These are phyloP conservation scores for Pluvialis apricaria DNA, from an alignment of 2,113 vertebrate species.

Conservation along the genomic window DNA sequence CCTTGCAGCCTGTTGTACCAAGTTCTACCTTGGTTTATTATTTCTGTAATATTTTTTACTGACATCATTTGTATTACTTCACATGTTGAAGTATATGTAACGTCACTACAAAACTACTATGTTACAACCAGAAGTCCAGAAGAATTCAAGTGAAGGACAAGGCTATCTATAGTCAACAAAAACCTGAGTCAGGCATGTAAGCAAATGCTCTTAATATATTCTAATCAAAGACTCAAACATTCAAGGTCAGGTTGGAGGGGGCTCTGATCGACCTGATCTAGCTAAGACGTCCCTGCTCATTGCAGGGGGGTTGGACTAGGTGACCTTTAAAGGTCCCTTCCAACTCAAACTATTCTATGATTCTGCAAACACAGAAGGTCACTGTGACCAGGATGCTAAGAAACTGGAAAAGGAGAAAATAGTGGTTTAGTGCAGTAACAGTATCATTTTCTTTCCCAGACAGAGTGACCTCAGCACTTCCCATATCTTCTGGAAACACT, in stretches of 20 bases:
- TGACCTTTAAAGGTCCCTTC: neutral
- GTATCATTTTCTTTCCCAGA: neutral
- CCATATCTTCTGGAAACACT: neutral
- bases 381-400: neutral
- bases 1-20: neutral
- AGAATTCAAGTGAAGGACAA: neutral
- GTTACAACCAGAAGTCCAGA: neutral
- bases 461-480: neutral
- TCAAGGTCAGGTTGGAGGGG: neutral
- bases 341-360: neutral
- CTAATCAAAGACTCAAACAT: conserved; percentile 2
- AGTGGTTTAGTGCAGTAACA: neutral
- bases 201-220: neutral
- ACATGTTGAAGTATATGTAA: neutral
- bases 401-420: neutral
- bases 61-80: neutral
- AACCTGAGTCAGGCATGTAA: neutral
- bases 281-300: neutral
- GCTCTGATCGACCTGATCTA: neutral
- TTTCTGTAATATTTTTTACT: neutral
- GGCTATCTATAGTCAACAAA: conserved; percentile 3
- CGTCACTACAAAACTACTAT: neutral
- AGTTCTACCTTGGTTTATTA: neutral
- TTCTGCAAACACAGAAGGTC: conserved; percentile 1
- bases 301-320: neutral